Evolutionary conservation across 2,797 vertebrate genomes (phyloP).

Genomic region (Falco naumanni): DNA sequence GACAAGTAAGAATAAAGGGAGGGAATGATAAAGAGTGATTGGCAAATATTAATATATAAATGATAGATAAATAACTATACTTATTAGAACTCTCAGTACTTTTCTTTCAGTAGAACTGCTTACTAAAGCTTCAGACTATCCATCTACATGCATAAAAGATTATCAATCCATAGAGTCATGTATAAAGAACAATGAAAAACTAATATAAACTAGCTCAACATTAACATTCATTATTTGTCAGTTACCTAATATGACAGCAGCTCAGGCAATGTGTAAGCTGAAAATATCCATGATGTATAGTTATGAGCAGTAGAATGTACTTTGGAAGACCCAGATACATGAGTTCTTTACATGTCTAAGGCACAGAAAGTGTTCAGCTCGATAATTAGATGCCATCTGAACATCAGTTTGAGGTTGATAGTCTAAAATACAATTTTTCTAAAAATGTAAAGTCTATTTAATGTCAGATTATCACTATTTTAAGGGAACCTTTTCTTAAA

Average conservation of each 20-base stretch:
- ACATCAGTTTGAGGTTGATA: background rate
- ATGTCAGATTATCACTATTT: background rate
- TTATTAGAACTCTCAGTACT: background rate
- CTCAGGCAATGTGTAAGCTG: background rate
- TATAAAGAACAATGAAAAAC: background rate
- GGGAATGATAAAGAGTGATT: background rate
- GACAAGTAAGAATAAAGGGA: background rate
- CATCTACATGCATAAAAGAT: background rate
- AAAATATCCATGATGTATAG: background rate
- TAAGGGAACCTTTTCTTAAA: background rate
- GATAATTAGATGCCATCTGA: background rate
- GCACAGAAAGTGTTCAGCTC: background rate
- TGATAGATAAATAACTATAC: background rate
- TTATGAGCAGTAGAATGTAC: background rate
- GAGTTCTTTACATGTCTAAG: background rate
- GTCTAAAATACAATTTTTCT: background rate
- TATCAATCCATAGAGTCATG: background rate
- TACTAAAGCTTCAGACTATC: background rate
- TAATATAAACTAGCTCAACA: background rate
- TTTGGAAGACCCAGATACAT: background rate
- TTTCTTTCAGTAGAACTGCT: background rate
- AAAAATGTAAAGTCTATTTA: background rate
- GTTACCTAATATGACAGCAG: background rate
- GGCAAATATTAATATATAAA: background rate
- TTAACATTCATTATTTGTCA: background rate